Evolutionary conservation across 2,113 vertebrate genomes (phyloP).

Genomic region (Thunnus maccoyii): DNA sequence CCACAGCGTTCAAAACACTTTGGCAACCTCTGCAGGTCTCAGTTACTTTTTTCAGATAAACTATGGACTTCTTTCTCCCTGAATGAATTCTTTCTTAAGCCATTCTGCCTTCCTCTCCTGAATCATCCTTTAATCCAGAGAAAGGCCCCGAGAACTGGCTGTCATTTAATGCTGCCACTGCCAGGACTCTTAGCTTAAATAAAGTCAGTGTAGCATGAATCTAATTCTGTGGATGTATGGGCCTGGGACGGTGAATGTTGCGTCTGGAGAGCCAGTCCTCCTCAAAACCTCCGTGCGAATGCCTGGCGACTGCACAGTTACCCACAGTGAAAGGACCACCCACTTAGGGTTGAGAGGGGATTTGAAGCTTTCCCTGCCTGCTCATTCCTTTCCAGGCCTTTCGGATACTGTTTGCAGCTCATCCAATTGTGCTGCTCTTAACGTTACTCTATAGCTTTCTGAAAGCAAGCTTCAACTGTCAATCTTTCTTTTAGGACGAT

Average conservation of each 20-base stretch:
- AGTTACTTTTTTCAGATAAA: conserved; percentile 77
- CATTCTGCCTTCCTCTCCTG: conserved; percentile 80
- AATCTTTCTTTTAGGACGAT: conserved; percentile 56
- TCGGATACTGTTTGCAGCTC: conserved; percentile 82
- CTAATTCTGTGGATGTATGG: conserved; percentile 88
- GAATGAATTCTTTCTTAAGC: conserved; percentile 79
- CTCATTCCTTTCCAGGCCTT: conserved; percentile 81
- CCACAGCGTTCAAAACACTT: conserved; percentile 67
- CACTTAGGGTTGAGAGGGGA: conserved; percentile 88
- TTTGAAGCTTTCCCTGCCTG: conserved; percentile 83
- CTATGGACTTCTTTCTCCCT: conserved; percentile 79
- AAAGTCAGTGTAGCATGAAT: conserved; percentile 90
- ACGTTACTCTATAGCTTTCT: conserved; percentile 61
- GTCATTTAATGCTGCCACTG: conserved; percentile 84
- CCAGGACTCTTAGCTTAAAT: conserved; percentile 85
- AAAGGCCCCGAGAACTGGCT: conserved; percentile 82
- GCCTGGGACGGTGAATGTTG: conserved; percentile 82
- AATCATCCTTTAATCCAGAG: conserved; percentile 87
- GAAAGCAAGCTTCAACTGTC: conserved; percentile 63
- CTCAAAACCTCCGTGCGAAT: conserved; percentile 82
- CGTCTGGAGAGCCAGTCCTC: conserved; percentile 83
- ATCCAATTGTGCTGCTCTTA: conserved; percentile 78
- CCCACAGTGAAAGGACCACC: conserved; percentile 88
- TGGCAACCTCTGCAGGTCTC: conserved; percentile 73
- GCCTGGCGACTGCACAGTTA: conserved; percentile 87